phyloP scores from a whole-genome alignment of 2,888 invertebrate genomes.

The Graphium colonna region DNA sequence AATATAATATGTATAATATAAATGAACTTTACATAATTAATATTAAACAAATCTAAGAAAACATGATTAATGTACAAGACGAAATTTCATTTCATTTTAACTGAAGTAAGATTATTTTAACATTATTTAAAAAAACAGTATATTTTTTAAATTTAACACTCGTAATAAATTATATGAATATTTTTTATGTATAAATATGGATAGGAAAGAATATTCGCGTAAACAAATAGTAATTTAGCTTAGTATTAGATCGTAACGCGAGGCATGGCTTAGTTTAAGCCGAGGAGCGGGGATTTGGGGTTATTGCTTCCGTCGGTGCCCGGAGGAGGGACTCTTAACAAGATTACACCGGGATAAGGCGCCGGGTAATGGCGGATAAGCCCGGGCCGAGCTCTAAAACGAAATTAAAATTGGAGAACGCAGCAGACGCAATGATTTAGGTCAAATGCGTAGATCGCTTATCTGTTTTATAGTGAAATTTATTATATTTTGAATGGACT shows the following conservation, averaged over 20 bases:
- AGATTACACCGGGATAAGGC: constrained; percentile 79
- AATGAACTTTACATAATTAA: too few relatives aligned
- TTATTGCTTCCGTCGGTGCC: constrained; percentile 59
- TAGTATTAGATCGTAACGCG: constrained; percentile 57
- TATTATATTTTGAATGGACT: too few relatives aligned
- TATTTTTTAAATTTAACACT: too few relatives aligned
- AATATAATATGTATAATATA: too few relatives aligned
- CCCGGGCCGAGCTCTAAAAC: constrained; percentile 57
- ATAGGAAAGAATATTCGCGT: constrained; percentile 5
- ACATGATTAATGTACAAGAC: too few relatives aligned
- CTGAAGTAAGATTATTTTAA: too few relatives aligned
- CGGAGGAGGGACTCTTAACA: constrained; percentile 67
- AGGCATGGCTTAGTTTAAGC: constrained; percentile 71
- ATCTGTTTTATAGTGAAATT: background rate
- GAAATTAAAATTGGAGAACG: constrained; percentile 64
- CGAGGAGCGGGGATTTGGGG: constrained; percentile 70
- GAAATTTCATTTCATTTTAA: too few relatives aligned
- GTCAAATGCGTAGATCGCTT: background rate
- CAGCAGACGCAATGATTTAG: constrained; percentile 18
- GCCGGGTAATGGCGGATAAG: constrained; percentile 73
- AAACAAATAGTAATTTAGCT: constrained; percentile 52
- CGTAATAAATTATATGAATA: too few relatives aligned
- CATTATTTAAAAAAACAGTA: too few relatives aligned
- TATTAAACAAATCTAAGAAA: too few relatives aligned
- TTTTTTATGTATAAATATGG: too few relatives aligned